Percentiles rank a stretch among this genome's conserved stretches.
These are phyloP conservation scores for Pteronura brasiliensis DNA, from an alignment of 2,113 vertebrate species.

Conservation along the genomic window DNA sequence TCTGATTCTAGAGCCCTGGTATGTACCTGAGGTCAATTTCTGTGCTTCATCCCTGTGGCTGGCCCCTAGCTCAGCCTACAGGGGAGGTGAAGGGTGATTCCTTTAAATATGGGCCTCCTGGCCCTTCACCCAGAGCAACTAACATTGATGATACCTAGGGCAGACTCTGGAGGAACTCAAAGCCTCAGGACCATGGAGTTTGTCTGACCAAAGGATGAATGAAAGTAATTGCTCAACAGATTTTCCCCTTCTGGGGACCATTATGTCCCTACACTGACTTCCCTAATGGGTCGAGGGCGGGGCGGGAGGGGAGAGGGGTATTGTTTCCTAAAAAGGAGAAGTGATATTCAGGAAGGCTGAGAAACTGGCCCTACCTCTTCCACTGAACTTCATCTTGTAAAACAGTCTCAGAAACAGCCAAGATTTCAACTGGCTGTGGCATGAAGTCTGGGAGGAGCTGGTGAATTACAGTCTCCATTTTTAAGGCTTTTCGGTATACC, in stretches of 20 bases:
- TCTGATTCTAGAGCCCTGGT: neutral
- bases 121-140: neutral
- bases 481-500: neutral
- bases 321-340: neutral
- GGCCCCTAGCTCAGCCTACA: neutral
- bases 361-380: neutral
- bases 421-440: neutral
- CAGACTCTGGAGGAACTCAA: neutral
- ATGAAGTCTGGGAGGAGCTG: neutral
- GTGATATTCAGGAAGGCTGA: neutral
- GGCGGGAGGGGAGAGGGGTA: neutral
- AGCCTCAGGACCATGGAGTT: neutral
- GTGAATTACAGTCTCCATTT: neutral
- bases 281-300: accelerated
- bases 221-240: neutral
- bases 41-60: neutral
- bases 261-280: neutral
- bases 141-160: neutral
- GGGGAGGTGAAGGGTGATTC: neutral
- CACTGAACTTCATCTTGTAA: neutral
- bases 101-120: neutral
- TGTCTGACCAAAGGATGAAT: neutral
- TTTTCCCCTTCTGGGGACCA: neutral
- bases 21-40: neutral
- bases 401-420: neutral